Base-by-base conservation (phyloP, 2,888 invertebrate species). In the Palloptera scutellata region DNA sequence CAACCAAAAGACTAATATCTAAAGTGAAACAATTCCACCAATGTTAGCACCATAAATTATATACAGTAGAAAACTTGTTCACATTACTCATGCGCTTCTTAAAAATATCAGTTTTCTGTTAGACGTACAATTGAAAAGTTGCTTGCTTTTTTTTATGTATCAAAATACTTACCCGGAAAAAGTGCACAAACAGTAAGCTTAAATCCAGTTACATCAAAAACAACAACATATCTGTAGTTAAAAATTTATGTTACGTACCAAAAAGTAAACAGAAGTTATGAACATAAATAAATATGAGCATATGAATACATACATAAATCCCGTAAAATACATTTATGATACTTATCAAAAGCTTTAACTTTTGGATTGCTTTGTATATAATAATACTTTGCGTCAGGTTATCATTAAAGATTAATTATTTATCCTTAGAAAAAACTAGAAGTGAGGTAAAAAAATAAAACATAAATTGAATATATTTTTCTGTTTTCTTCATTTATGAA, bases 111-210 rank as follows among this genome's bases (percentile, higher is more conserved):
- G 80, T 80, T 80, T 80, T 78, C 79, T 77, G 80, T 79, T 79
- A 78, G 78, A 80, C 80, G 81, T 80, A 81, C 80, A 80, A 81
- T 81, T 77, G 81, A 79, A 80, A 78, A 80, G 80, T 80, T 79
- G 81, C 74, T 65, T 65, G 48, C 48, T 43, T 53, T 58, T 20
- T 64, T n/a, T 59, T 52, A 53, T 43, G 52, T 51, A 48, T 59
- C 61, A 64, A 53, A 30, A 30, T 30, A 30, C 30, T 30, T 30
- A 30, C 30, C 30, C 30, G 30, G 30, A 30, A 30, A 30, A 30
- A 30, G 51, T 48, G 15, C 51, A 48, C 51, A 48, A 15, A 48
- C 15, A n/a, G 13, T 48, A 15, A 48, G 15, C 13, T n/a, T 48
- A 48, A n/a, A 48, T 48, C 15, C 13, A 15, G 8, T 48, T 48